These are phyloP conservation scores for Drosophila triauraria DNA, from an alignment of 1,140 invertebrate species.

Conservation along the genomic window DNA sequence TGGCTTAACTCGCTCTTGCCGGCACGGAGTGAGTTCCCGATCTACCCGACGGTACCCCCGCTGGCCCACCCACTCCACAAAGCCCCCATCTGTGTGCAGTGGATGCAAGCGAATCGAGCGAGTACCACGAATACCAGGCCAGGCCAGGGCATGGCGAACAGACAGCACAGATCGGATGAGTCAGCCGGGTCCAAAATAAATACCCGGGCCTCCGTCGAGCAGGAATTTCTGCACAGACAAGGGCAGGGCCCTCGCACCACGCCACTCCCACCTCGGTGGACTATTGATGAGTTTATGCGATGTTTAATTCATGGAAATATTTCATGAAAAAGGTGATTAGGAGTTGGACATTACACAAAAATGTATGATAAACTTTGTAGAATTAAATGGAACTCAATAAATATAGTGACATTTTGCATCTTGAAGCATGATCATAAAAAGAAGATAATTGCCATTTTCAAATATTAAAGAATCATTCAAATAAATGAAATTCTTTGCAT, in stretches of 20 bases:
- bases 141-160: constrained; percentile 37
- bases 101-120: constrained; percentile 27
- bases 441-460: too few species aligned
- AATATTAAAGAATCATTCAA: too few species aligned
- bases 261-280: constrained; percentile 21
- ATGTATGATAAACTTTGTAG: neutral
- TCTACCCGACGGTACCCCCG: neutral
- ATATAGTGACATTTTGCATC: neutral
- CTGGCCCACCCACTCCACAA: constrained; percentile 38
- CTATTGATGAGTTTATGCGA: neutral
- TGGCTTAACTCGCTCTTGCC: constrained; percentile 76
- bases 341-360: neutral
- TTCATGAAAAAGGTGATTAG: neutral
- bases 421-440: too few species aligned
- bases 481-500: too few species aligned
- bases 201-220: constrained; percentile 25
- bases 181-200: constrained; percentile 75
- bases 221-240: constrained; percentile 45
- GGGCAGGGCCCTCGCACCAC: constrained; percentile 23
- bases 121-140: constrained; percentile 38
- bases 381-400: neutral
- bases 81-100: constrained; percentile 66
- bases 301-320: neutral
- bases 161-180: constrained; percentile 29
- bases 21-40: constrained; percentile 16